A percentile compares a stretch with the other conserved stretches of the same genome.
Conservation (phyloP, 2,888 invertebrate species). For the Argyra leucocephala region DNA sequence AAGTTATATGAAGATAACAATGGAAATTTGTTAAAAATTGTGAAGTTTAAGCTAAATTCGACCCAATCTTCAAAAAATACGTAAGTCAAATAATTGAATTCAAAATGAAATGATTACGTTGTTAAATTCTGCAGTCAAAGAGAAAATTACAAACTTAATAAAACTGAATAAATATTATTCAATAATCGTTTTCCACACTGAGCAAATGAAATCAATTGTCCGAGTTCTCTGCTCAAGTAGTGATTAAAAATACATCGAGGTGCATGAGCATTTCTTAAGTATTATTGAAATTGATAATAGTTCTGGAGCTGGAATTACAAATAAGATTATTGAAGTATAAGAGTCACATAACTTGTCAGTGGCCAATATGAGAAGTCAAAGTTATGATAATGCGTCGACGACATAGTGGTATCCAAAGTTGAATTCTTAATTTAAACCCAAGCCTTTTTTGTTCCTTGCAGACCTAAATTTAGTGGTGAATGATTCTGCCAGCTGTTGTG, state of each 20-base stretch:
- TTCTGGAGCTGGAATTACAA: too few relatives aligned
- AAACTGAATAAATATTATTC: constrained; percentile 14
- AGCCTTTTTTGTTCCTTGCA: too few relatives aligned
- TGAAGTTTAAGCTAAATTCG: constrained; percentile 5
- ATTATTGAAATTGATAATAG: background rate
- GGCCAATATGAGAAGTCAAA: constrained; percentile 5
- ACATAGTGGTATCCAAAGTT: too few relatives aligned
- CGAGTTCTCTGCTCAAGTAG: constrained; percentile 9
- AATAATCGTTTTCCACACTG: constrained; percentile 4
- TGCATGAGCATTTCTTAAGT: constrained; percentile 4
- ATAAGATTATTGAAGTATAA: background rate
- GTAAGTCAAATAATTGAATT: background rate
- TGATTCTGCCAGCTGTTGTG: constrained; percentile 5
- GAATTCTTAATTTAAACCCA: too few relatives aligned
- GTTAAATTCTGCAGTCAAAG: background rate
- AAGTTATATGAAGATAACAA: constrained; percentile 9
- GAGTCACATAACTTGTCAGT: background rate
- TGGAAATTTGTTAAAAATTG: constrained; percentile 9
- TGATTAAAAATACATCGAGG: constrained; percentile 10
- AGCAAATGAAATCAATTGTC: constrained; percentile 4
- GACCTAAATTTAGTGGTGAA: constrained; percentile 10
- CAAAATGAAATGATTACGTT: too few relatives aligned
- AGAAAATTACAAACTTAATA: constrained; percentile 8
- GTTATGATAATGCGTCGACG: constrained; percentile 8
- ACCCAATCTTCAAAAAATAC: constrained; percentile 4